Evolutionary conservation across 2,888 invertebrate species (phyloP).

Genomic region (Plutella xylostella): DNA sequence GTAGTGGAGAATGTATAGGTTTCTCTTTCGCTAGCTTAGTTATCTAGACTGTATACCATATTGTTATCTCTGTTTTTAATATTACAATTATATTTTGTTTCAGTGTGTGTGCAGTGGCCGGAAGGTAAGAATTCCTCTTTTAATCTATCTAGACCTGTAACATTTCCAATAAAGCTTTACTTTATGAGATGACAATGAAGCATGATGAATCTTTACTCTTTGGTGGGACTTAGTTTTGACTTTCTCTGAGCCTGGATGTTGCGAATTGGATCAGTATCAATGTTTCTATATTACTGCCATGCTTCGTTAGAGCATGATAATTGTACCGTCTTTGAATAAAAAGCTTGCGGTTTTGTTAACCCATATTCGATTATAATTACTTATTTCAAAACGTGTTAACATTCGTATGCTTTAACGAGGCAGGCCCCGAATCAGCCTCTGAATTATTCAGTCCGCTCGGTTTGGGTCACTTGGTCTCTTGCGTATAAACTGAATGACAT

Average conservation of each 20-base stretch:
- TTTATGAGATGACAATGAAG: constrained; percentile 35
- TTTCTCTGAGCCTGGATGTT: constrained; percentile 45
- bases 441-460: constrained; percentile 11
- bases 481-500: neutral
- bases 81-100: constrained; percentile 62
- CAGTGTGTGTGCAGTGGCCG: constrained; percentile 94
- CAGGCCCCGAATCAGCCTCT: constrained; percentile 35
- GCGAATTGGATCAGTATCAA: constrained; percentile 42
- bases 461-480: neutral
- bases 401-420: constrained; percentile 35
- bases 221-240: constrained; percentile 57
- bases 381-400: neutral
- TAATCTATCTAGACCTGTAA: no score
- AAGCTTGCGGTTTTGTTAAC: no score
- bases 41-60: neutral
- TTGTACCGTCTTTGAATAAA: no score
- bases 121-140: constrained; percentile 79
- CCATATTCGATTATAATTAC: no score
- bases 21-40: constrained; percentile 32
- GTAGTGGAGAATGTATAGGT: constrained; percentile 49
- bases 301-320: constrained; percentile 45
- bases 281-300: constrained; percentile 36
- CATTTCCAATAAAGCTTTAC: constrained; percentile 19
- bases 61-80: neutral
- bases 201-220: constrained; percentile 56